Evolutionary conservation across 2,113 vertebrate species (phyloP).

Genomic region (Romanogobio albipinnatus): DNA sequence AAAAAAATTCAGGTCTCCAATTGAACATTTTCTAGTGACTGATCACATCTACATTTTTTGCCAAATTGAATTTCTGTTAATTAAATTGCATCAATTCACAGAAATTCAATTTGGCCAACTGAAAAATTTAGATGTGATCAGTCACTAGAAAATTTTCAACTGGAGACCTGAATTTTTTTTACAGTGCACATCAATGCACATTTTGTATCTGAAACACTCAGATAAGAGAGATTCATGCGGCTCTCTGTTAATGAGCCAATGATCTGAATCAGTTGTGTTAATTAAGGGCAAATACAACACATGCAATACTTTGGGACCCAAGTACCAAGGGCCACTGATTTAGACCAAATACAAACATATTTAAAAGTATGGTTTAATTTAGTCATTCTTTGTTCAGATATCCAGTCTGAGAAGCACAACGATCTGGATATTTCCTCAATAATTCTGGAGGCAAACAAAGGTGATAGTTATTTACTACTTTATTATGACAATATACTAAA

Average conservation of each 20-base stretch:
- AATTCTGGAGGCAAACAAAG: conserved; percentile 58
- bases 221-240: background rate
- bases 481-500: background rate
- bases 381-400: conserved; percentile 10
- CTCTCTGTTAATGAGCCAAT: background rate
- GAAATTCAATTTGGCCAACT: too few relatives aligned
- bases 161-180: too few relatives aligned
- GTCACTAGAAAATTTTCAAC: too few relatives aligned
- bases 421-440: conserved; percentile 42
- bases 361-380: background rate
- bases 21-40: too few relatives aligned
- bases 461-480: background rate
- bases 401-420: conserved; percentile 5
- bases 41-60: too few relatives aligned
- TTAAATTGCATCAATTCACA: too few relatives aligned
- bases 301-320: background rate
- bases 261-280: background rate
- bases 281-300: background rate
- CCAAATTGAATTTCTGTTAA: too few relatives aligned
- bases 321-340: background rate
- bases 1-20: too few relatives aligned
- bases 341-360: background rate
- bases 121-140: too few relatives aligned
- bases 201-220: background rate
- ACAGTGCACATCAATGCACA: too few relatives aligned